These are phyloP conservation scores for Polietes domitor DNA, from an alignment of 2,888 invertebrate species.

Conservation along the genomic window DNA sequence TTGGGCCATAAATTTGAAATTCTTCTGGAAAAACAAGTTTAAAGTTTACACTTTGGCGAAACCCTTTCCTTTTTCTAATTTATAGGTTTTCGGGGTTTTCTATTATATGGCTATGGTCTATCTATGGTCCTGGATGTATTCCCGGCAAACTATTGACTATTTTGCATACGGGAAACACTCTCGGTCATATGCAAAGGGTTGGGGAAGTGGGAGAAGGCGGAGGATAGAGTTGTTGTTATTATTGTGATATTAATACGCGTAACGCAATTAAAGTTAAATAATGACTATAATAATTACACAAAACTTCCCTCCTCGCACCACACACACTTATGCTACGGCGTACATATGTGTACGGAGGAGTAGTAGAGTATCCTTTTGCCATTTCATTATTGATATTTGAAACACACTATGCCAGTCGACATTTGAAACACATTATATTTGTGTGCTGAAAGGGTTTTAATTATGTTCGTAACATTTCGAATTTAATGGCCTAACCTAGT, in stretches of 20 bases:
- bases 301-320: slow-evolving; percentile 20
- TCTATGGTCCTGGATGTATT: slow-evolving; percentile 1
- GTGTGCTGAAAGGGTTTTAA: slow-evolving; percentile 63
- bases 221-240: slow-evolving; percentile 14
- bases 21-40: slow-evolving; percentile 1
- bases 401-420: background rate
- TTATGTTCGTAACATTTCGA: slow-evolving; percentile 70
- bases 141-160: slow-evolving; percentile 56
- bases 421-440: background rate
- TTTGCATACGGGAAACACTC: background rate
- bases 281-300: slow-evolving; percentile 68
- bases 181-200: background rate
- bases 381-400: slow-evolving; percentile 50
- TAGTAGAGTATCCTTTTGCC: background rate
- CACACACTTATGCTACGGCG: background rate
- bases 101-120: slow-evolving; percentile 50
- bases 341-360: background rate
- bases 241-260: slow-evolving; percentile 64
- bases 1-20: slow-evolving; percentile 41
- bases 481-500: slow-evolving; percentile 57
- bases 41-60: background rate
- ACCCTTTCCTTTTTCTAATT: background rate
- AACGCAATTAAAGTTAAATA: slow-evolving; percentile 70
- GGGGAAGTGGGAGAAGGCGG: background rate
- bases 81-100: slow-evolving; percentile 20